phyloP scores from a whole-genome alignment of 2,797 vertebrate genomes.

The Microctenopoma steveboyesi region DNA sequence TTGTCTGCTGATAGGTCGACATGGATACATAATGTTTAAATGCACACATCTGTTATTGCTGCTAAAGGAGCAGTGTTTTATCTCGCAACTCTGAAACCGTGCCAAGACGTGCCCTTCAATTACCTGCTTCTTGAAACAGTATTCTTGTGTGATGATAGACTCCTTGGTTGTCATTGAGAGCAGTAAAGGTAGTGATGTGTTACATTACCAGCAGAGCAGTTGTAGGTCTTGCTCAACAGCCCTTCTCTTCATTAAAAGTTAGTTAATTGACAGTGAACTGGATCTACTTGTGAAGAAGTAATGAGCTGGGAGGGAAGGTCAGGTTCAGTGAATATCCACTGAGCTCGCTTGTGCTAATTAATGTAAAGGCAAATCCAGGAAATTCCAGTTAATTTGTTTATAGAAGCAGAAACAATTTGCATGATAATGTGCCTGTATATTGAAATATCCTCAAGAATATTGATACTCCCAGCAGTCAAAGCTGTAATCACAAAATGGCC shows the following conservation, averaged over 20 bases:
- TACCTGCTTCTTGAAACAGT: slow-evolving; percentile 50
- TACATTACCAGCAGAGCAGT: slow-evolving; percentile 72
- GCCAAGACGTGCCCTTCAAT: slow-evolving; percentile 25
- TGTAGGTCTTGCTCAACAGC: slow-evolving; percentile 83
- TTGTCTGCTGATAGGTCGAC: slow-evolving; percentile 8
- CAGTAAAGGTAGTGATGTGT: slow-evolving; percentile 75
- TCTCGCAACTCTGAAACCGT: slow-evolving; percentile 6
- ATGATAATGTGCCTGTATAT: background rate
- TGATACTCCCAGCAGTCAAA: background rate
- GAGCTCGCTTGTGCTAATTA: slow-evolving; percentile 66
- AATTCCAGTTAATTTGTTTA: slow-evolving; percentile 16
- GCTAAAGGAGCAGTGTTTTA: slow-evolving; percentile 10
- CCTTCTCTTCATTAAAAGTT: slow-evolving; percentile 81
- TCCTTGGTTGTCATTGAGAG: slow-evolving; percentile 69
- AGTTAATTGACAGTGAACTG: slow-evolving; percentile 81
- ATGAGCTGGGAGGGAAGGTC: slow-evolving; percentile 79
- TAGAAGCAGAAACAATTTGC: slow-evolving; percentile 15
- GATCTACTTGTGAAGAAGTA: slow-evolving; percentile 76
- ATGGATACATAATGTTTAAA: slow-evolving; percentile 37
- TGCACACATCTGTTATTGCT: slow-evolving; percentile 21
- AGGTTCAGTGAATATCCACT: slow-evolving; percentile 70
- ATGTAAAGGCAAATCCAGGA: slow-evolving; percentile 46
- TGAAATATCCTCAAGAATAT: background rate
- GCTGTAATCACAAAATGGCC: slow-evolving; percentile 15
- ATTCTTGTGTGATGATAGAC: slow-evolving; percentile 50